Conservation (phyloP, 2,113 vertebrate genomes). For the Petaurus breviceps region DNA sequence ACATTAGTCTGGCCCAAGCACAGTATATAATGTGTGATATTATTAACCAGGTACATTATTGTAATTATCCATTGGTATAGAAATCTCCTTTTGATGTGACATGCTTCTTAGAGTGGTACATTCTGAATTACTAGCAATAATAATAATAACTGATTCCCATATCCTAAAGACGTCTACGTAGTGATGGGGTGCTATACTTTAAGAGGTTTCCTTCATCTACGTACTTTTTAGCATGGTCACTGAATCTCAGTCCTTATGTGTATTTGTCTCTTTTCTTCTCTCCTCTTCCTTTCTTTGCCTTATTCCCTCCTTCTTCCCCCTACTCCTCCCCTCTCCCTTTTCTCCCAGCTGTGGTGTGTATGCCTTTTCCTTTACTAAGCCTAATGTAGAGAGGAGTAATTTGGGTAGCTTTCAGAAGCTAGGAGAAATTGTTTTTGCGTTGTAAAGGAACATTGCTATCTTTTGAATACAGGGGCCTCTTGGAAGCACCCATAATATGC, state of each 20-base stretch:
- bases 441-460: not conserved
- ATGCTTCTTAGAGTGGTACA: not conserved
- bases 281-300: not conserved
- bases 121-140: conserved; percentile 11
- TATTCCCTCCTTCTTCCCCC: not conserved
- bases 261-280: not conserved
- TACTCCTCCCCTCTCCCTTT: not conserved
- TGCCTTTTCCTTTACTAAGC: not conserved
- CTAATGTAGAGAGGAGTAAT: conserved; percentile 24
- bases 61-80: conserved; percentile 2
- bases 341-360: not conserved
- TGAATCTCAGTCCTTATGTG: not conserved
- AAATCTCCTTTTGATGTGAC: not conserved
- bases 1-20: conserved; percentile 13
- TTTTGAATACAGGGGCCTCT: not conserved
- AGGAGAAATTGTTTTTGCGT: conserved; percentile 31
- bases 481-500: not conserved
- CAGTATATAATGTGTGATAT: conserved; percentile 9
- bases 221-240: not conserved
- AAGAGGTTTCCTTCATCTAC: not conserved
- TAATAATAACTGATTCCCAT: conserved; percentile 3
- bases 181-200: not conserved
- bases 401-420: not conserved
- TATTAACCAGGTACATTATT: not conserved
- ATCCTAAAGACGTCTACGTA: not conserved